Base-by-base conservation (phyloP, 1,140 invertebrate genomes). In the Atta colombica region DNA sequence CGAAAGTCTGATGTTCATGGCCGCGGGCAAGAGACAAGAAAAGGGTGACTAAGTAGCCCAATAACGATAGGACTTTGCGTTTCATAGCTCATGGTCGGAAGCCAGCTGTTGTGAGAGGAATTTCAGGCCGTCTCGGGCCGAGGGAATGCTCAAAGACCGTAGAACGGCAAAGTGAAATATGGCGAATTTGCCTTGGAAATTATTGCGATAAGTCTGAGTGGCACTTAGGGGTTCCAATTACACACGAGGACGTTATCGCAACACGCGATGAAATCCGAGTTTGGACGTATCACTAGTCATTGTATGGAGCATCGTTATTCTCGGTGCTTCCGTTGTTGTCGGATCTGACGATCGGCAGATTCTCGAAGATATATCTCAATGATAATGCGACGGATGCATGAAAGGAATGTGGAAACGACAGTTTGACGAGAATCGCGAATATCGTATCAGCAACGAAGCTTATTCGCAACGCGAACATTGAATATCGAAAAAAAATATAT, bases 131-230 rank as follows among this genome's bases (percentile, higher is more conserved):
- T 84, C 78, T 82, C 65, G 53, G 35, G 49, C 25, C 65, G 49
- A 85, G 82, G 80, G 61, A 69, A 74, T 51, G 49, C 49, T 85
- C 80, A 75, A 87, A 87, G 77, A 78, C 49, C 60, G 61, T 35
- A 45, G 55, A 68, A 49, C 49, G 58, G 53, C 51, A 21, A 77
- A 63, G 58, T 74, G 86, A 87, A 74, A 87, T 87, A 84, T 87
- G 80, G 51, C 86, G 60, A 85, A 85, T 87, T 87, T 87, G 60
- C 81, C 61, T 85, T 66, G 86, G 81, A 87, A 87, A 87, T 87
- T 85, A 87, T 87, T 77, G 61, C 86, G 86, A 87, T 85, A 85
- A 85, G 86, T 85, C 86, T 85, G 81, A 87, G 65, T 87, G 86
- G 61, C 81, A 87, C 86, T 87, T 77, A 87, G 53, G 65, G 39